A percentile compares a stretch with the other conserved stretches of the same genome.
phyloP scores from a whole-genome alignment of 2,888 invertebrate species.

The Nemurella pictetii region DNA sequence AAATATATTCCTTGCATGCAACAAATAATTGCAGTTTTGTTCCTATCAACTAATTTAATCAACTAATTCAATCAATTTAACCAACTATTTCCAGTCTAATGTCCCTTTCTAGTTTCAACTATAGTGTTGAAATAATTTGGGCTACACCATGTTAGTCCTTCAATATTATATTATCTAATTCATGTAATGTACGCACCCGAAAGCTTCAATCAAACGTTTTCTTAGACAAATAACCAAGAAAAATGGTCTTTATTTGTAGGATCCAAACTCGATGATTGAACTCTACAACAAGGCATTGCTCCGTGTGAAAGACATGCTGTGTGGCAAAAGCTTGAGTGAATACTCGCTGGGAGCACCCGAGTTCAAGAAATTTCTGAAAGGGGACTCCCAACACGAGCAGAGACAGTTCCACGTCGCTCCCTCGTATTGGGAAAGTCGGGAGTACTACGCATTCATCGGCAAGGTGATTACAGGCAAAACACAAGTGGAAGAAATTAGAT shows the following conservation, averaged over 20 bases:
- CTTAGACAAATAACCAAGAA: neutral
- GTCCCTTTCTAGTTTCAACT: too few species aligned
- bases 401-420: constrained; percentile 1
- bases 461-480: too few species aligned
- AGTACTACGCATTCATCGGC: neutral
- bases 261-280: constrained; percentile 20
- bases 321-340: neutral
- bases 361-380: neutral
- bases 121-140: too few species aligned
- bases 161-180: neutral
- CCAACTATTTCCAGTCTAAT: too few species aligned
- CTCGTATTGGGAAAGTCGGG: neutral
- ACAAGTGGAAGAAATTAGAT: too few species aligned
- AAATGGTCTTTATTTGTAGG: neutral
- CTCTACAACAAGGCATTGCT: neutral
- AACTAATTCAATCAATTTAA: too few species aligned
- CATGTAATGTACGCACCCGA: neutral
- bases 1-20: too few species aligned
- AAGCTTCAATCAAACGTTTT: neutral
- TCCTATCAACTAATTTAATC: too few species aligned
- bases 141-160: too few species aligned
- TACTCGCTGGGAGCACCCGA: constrained; percentile 14
- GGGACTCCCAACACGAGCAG: neutral
- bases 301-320: neutral
- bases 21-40: too few species aligned